phyloP scores from a whole-genome alignment of 92 coral and sea anemone species.

The Porites evermanni region DNA sequence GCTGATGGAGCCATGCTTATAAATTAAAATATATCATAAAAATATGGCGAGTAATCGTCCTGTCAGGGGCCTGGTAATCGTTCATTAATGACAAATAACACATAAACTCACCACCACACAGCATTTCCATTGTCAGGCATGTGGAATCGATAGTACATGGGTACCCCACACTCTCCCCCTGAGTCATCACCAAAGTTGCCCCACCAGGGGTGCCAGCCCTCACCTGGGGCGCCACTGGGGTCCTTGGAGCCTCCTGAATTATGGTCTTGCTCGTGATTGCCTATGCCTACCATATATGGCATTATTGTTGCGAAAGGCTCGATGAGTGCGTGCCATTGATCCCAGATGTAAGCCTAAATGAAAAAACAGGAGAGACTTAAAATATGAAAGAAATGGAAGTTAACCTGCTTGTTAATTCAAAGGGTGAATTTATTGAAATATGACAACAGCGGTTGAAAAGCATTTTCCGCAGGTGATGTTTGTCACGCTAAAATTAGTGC shows the following conservation, averaged over 20 bases:
- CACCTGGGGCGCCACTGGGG: slow-evolving; percentile 89
- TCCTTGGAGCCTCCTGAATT: slow-evolving; percentile 80
- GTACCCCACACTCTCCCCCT: slow-evolving; percentile 92
- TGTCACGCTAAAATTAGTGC: too few relatives aligned
- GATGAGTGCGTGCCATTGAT: slow-evolving; percentile 88
- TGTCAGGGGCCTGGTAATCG: too few relatives aligned
- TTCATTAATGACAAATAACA: neutral
- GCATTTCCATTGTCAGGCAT: slow-evolving; percentile 93
- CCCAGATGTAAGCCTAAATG: slow-evolving; percentile 86
- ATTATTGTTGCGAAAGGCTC: slow-evolving; percentile 82
- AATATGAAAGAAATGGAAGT: neutral
- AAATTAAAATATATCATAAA: too few relatives aligned
- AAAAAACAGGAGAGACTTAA: neutral
- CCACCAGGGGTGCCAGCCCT: slow-evolving; percentile 93
- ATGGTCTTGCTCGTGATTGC: slow-evolving; percentile 90
- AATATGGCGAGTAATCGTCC: too few relatives aligned
- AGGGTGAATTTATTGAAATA: too few relatives aligned
- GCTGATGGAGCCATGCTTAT: too few relatives aligned
- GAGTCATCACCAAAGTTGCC: slow-evolving; percentile 92
- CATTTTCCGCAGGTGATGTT: too few relatives aligned
- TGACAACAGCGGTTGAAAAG: too few relatives aligned
- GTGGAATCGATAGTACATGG: slow-evolving; percentile 86
- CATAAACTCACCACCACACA: slow-evolving; percentile 79
- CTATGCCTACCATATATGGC: slow-evolving; percentile 92
- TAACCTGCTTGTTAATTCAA: too few relatives aligned